Evolutionary conservation across 2,113 vertebrate species (phyloP).

Genomic region (Leptocoma aspasia): DNA sequence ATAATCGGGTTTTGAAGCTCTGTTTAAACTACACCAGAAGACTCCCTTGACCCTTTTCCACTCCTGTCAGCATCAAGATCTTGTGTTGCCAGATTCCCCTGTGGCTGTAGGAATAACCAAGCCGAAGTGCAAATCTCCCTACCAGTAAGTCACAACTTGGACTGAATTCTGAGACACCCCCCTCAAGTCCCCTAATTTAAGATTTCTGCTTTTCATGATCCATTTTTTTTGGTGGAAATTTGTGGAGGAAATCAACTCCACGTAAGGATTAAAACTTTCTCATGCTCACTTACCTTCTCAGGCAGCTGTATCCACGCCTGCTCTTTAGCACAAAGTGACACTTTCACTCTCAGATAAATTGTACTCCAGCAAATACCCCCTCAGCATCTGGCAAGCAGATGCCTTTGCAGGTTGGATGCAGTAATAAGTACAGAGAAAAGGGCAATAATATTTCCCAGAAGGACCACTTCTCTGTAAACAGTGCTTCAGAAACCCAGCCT

Average conservation of each 20-base stretch:
- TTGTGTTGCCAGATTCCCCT: not conserved
- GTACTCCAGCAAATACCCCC: not conserved
- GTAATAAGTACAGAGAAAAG: not conserved
- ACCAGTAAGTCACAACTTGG: not conserved
- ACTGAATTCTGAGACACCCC: not conserved
- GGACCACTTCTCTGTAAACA: not conserved
- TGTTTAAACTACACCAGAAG: not conserved
- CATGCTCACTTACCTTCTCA: not conserved
- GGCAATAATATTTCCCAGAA: not conserved
- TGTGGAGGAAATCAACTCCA: not conserved
- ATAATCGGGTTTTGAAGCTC: not conserved
- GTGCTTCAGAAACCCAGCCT: not conserved
- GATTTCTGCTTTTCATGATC: not conserved
- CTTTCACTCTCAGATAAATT: not conserved
- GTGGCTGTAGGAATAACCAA: not conserved
- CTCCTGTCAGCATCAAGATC: not conserved
- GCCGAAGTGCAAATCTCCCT: accelerated
- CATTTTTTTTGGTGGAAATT: not conserved
- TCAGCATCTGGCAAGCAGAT: constrained; percentile 10
- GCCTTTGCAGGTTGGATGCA: not conserved
- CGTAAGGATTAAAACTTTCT: not conserved
- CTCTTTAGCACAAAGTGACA: not conserved
- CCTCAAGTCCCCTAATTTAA: not conserved
- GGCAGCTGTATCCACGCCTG: not conserved
- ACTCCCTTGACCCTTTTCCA: not conserved